Percentiles rank a stretch among this genome's conserved stretches.
These are phyloP conservation scores for Pollicipes pollicipes DNA, from an alignment of 1,140 invertebrate genomes.

Conservation along the genomic window DNA sequence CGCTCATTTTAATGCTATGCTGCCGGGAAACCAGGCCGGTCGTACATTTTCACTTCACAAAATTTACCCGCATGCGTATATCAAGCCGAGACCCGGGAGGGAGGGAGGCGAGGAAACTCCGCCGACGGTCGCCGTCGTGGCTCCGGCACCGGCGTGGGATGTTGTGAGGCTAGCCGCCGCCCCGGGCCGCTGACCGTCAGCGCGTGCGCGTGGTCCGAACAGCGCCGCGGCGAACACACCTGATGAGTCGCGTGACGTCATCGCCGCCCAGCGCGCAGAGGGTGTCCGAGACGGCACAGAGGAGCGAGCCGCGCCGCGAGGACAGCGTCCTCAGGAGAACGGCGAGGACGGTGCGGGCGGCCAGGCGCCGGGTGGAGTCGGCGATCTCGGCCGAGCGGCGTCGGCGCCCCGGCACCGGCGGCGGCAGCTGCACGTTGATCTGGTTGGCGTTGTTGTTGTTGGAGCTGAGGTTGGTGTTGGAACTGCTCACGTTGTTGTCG, in stretches of 20 bases:
- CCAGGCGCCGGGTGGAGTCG: background rate
- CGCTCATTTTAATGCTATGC: too few relatives aligned
- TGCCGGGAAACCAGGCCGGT: too few relatives aligned
- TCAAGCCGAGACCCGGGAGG: too few relatives aligned
- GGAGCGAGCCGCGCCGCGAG: background rate
- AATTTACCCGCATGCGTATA: too few relatives aligned
- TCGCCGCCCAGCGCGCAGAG: background rate
- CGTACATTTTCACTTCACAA: too few relatives aligned
- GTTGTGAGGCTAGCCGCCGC: too few relatives aligned
- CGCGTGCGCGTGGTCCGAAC: too few relatives aligned
- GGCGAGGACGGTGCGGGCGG: background rate
- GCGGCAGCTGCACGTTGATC: conserved; percentile 14
- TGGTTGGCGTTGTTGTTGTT: conserved; percentile 16
- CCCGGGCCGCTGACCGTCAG: too few relatives aligned
- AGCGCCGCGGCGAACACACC: too few relatives aligned
- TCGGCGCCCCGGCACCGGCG: conserved; percentile 3
- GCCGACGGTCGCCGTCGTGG: too few relatives aligned
- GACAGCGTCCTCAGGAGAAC: background rate
- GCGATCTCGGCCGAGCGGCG: background rate
- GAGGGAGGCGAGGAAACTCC: too few relatives aligned
- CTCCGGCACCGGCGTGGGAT: too few relatives aligned
- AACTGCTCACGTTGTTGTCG: conserved; percentile 15
- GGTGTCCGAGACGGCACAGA: background rate
- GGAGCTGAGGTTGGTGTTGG: conserved; percentile 13
- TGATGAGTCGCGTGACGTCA: background rate